These are phyloP conservation scores for Lepidonotus clava DNA, from an alignment of 2,888 invertebrate genomes.

Conservation along the genomic window DNA sequence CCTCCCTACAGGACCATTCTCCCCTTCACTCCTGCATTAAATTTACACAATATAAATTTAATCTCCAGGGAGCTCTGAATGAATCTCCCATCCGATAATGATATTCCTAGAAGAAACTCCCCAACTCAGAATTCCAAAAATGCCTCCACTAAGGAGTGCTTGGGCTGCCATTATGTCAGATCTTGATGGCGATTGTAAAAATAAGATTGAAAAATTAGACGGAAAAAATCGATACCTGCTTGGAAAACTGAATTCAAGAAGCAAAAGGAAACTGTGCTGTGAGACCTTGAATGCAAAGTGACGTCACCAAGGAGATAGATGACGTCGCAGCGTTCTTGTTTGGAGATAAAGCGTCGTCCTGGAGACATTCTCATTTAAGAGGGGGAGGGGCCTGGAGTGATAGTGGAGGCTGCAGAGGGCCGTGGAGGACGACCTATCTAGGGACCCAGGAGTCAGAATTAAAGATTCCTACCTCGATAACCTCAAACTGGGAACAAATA, in stretches of 20 bases:
- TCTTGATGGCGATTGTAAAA: not conserved
- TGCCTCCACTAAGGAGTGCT: not conserved
- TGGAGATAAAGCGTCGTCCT: not conserved
- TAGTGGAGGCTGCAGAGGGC: not conserved
- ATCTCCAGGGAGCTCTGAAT: too few relatives aligned
- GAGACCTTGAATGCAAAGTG: conserved; percentile 3
- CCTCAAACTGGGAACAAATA: not conserved
- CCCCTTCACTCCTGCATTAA: too few relatives aligned
- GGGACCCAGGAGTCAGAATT: not conserved
- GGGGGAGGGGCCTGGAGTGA: not conserved
- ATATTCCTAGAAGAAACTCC: too few relatives aligned
- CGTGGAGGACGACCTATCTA: not conserved
- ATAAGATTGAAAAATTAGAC: not conserved
- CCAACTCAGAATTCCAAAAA: too few relatives aligned
- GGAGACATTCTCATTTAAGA: conserved; percentile 19
- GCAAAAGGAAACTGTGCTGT: too few relatives aligned
- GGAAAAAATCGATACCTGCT: too few relatives aligned
- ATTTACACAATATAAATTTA: too few relatives aligned
- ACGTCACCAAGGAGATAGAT: conserved; percentile 15
- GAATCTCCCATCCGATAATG: too few relatives aligned
- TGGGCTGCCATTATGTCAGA: not conserved
- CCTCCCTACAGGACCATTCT: too few relatives aligned
- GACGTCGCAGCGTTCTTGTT: conserved; percentile 3
- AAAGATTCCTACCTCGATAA: not conserved
- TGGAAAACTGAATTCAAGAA: not conserved